Base-by-base conservation (phyloP, 2,888 invertebrate species). In the Sipha maydis region DNA sequence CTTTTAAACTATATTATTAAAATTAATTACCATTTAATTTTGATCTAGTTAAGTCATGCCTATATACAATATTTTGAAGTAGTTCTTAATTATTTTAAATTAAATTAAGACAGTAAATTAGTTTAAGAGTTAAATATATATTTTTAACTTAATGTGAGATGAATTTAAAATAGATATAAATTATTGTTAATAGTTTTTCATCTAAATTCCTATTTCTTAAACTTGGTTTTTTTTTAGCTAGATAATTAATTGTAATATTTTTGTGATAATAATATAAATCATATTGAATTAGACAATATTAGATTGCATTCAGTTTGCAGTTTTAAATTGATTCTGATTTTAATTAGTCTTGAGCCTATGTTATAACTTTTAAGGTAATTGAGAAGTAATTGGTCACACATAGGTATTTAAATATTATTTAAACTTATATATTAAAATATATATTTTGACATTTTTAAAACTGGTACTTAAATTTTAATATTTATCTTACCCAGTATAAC, bases 1-100 rank as follows among this genome's bases (percentile, higher is more conserved):
- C 9, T 77, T 85, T 77, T 67, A 21, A 25, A 48, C 77, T 84
- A 76, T 61, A 25, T 67, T 67, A 25, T 67, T 76, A 14, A 34
- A 28, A 11, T 61, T 61, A 61, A 83, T 41, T 76, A n/a, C 21
- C 67, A 31, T 77, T 77, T n/a, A 48, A 48, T 48, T 1, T 14
- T 48, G 48, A n/a, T n/a, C n/a, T n/a, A n/a, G n/a, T n/a, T n/a
- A n/a, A 28, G 76, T 61, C 41, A 41, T 67, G 28, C 25, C 48
- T 17, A 21, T 67, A 41, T 19, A 67, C 34, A 48, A 75, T 28
- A 56, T 56, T 28, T 38, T 73, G 14, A 54, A 17, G 9, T 83
- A 73, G 25, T 54, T 82, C 3, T 28, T 41, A 41, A 9, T 17
- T 54, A 17, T 54, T 54, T 54, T 17, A 54, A 38, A 34, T 7